A percentile compares a stretch with the other conserved stretches of the same genome.
Conservation (phyloP, 2,888 invertebrate species). For the Agrochola lota region DNA sequence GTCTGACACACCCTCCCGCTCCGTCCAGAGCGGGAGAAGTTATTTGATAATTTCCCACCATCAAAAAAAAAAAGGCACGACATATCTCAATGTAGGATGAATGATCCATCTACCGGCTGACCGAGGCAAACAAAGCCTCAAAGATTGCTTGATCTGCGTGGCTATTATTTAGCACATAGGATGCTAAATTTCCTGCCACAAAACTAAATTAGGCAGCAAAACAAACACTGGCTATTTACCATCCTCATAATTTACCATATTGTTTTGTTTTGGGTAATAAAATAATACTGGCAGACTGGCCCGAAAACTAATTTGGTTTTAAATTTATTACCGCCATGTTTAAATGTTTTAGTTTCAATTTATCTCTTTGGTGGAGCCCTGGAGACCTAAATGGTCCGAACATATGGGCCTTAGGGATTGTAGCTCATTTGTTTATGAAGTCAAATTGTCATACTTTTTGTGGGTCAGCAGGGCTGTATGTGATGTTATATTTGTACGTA, state of each 20-base stretch:
- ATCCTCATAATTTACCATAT: conserved; percentile 36
- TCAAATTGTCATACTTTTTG: conserved; percentile 39
- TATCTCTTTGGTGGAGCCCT: conserved; percentile 48
- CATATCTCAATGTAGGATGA: neutral
- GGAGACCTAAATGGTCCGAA: conserved; percentile 34
- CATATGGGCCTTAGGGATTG: conserved; percentile 37
- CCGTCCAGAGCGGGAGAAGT: no score
- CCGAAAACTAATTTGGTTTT: conserved; percentile 64
- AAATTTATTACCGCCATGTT: conserved; percentile 59
- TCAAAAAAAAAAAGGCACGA: no score
- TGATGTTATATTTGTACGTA: neutral
- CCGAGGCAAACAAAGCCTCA: neutral
- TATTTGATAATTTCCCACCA: no score
- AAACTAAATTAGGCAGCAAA: conserved; percentile 8
- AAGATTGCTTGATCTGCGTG: neutral
- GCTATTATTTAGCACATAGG: neutral
- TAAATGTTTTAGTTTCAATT: conserved; percentile 60
- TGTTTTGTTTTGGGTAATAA: conserved; percentile 58
- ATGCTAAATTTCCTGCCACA: neutral
- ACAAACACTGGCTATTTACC: conserved; percentile 26
- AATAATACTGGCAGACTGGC: conserved; percentile 39
- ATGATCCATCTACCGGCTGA: neutral
- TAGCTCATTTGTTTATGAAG: conserved; percentile 47
- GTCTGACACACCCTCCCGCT: no score
- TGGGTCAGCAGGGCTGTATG: neutral